Percentiles rank a stretch among this genome's conserved stretches.
These are phyloP conservation scores for Subanguina moxae DNA, from an alignment of 1,140 invertebrate species.

Conservation along the genomic window DNA sequence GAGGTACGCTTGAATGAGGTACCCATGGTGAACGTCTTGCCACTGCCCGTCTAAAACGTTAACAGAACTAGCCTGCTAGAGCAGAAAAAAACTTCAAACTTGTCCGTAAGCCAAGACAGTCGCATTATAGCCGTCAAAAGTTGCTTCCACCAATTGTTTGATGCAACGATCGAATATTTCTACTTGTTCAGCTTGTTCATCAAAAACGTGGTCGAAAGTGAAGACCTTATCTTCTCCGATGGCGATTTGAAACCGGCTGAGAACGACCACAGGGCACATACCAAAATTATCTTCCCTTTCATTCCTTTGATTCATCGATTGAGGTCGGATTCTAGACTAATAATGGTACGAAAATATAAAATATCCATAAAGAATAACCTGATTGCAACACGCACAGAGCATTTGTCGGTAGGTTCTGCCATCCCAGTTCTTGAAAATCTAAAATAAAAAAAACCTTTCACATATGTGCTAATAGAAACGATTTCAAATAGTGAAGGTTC, in stretches of 20 bases:
- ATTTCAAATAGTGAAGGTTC: no score
- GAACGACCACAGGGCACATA: constrained; percentile 80
- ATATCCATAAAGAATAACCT: no score
- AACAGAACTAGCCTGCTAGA: constrained; percentile 86
- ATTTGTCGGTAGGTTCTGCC: no score
- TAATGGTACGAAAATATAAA: no score
- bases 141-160: no score
- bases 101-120: constrained; percentile 65
- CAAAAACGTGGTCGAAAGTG: constrained; percentile 82
- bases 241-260: constrained; percentile 73
- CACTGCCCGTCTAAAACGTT: no score
- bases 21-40: no score
- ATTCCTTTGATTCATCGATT: constrained; percentile 84
- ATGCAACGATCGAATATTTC: constrained; percentile 74
- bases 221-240: constrained; percentile 82
- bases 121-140: no score
- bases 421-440: no score
- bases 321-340: constrained; percentile 79
- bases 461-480: no score
- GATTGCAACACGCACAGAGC: no score
- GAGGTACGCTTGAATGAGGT: constrained; percentile 70
- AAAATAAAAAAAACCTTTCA: no score
- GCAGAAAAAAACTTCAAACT: constrained; percentile 47
- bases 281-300: constrained; percentile 90
- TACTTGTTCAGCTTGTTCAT: constrained; percentile 68